Evolutionary conservation across 2,797 vertebrate species (phyloP).

Genomic region (Capromys pilorides): DNA sequence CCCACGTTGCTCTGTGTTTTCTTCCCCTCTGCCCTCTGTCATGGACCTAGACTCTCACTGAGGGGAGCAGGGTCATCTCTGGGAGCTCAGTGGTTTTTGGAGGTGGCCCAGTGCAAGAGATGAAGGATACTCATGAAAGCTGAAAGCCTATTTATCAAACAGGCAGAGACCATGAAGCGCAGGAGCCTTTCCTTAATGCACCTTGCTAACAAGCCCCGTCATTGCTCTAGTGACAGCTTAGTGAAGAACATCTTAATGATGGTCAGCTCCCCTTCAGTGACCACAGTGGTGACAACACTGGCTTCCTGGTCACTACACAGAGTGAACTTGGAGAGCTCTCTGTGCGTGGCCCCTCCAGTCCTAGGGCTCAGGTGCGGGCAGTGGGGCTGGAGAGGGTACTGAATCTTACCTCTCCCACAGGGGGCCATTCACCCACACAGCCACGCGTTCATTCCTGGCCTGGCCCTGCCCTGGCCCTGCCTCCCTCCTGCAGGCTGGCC

Average conservation of each 20-base stretch:
- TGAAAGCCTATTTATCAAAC: neutral
- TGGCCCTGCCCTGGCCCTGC: neutral
- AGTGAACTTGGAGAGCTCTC: neutral
- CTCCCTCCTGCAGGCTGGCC: neutral
- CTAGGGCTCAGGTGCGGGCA: too few relatives aligned
- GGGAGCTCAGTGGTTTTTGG: neutral
- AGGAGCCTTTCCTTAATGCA: slow-evolving; percentile 54
- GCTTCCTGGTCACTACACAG: neutral
- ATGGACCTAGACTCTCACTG: too few relatives aligned
- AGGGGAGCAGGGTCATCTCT: neutral
- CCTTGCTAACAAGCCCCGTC: neutral
- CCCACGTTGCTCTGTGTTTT: neutral
- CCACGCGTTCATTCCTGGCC: neutral
- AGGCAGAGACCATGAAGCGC: neutral
- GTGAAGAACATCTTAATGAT: slow-evolving; percentile 76
- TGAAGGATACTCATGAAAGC: neutral
- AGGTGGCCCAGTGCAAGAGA: neutral
- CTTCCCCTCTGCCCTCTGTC: neutral
- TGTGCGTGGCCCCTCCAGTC: neutral
- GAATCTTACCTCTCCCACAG: neutral
- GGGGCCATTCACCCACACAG: neutral
- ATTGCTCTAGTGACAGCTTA: slow-evolving; percentile 65
- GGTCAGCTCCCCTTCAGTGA: neutral
- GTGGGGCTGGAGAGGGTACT: neutral
- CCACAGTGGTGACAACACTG: neutral